These are phyloP conservation scores for Parapsyche elsis DNA, from an alignment of 1,140 invertebrate genomes.

Conservation along the genomic window DNA sequence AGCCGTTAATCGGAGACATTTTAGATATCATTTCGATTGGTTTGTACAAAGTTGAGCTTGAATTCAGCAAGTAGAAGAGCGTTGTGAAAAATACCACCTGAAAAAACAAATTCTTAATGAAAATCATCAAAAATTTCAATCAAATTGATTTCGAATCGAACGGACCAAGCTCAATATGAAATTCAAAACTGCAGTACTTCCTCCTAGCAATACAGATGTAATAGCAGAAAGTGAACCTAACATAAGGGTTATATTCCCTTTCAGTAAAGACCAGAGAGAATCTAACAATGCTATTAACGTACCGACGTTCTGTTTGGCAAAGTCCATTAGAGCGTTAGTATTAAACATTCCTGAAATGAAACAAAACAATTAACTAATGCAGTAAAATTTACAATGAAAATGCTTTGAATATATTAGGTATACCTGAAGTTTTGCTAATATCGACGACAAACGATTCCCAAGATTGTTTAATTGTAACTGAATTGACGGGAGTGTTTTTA, in stretches of 20 bases:
- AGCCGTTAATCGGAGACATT: conserved; percentile 77
- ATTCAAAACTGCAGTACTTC: conserved; percentile 93
- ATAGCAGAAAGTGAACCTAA: conserved; percentile 86
- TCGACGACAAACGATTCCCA: conserved; percentile 80
- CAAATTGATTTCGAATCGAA: conserved; percentile 47
- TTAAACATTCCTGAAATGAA: conserved; percentile 75
- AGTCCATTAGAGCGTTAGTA: conserved; percentile 78
- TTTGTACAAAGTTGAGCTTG: conserved; percentile 89
- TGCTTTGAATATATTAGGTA: conserved; percentile 42
- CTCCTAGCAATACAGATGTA: conserved; percentile 88
- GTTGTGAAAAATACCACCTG: conserved; percentile 97
- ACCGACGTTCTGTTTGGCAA: conserved; percentile 93
- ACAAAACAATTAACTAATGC: not conserved
- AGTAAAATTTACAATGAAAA: not conserved
- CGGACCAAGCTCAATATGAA: conserved; percentile 91
- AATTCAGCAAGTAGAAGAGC: conserved; percentile 93
- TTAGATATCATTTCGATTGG: conserved; percentile 86
- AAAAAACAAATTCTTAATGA: conserved; percentile 53
- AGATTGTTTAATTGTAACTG: conserved; percentile 74
- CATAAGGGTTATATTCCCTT: conserved; percentile 93
- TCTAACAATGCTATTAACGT: conserved; percentile 90
- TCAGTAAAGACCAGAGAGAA: conserved; percentile 92
- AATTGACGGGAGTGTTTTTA: conserved; percentile 75
- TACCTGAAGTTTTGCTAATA: conserved; percentile 78
- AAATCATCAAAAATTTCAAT: not conserved